These are phyloP conservation scores for Oligia latruncula DNA, from an alignment of 2,888 invertebrate species.

Conservation along the genomic window DNA sequence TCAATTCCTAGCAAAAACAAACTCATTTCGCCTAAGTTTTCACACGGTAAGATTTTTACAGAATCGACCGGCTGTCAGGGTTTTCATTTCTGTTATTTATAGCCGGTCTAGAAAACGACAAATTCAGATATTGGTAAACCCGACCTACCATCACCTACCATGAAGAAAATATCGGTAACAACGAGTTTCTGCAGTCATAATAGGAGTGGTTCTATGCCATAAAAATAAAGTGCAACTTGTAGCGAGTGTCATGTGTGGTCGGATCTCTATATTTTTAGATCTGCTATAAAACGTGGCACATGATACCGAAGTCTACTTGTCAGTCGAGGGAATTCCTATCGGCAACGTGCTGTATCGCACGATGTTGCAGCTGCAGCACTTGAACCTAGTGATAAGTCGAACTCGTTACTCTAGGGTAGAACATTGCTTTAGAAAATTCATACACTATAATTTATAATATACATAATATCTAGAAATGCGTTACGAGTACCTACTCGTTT, in stretches of 20 bases:
- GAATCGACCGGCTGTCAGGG: too few relatives aligned
- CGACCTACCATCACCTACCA: background rate
- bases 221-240: slow-evolving; percentile 18
- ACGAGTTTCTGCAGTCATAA: background rate
- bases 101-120: background rate
- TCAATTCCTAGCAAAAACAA: too few relatives aligned
- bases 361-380: background rate
- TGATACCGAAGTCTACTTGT: slow-evolving; percentile 4
- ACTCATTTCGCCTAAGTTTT: too few relatives aligned
- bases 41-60: too few relatives aligned
- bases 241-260: slow-evolving; percentile 11
- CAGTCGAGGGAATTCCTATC: slow-evolving; percentile 3
- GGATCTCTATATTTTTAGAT: slow-evolving; percentile 35
- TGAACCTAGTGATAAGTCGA: background rate
- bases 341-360: slow-evolving; percentile 8
- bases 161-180: background rate
- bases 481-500: too few relatives aligned
- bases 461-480: too few relatives aligned
- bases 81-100: background rate
- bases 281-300: slow-evolving; percentile 33
- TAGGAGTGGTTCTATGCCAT: background rate
- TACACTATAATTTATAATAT: background rate
- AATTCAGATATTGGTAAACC: background rate
- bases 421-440: background rate
- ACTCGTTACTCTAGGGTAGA: background rate